Evolutionary conservation across 2,797 vertebrate species (phyloP).

Genomic region (Onychomys leucogaster): DNA sequence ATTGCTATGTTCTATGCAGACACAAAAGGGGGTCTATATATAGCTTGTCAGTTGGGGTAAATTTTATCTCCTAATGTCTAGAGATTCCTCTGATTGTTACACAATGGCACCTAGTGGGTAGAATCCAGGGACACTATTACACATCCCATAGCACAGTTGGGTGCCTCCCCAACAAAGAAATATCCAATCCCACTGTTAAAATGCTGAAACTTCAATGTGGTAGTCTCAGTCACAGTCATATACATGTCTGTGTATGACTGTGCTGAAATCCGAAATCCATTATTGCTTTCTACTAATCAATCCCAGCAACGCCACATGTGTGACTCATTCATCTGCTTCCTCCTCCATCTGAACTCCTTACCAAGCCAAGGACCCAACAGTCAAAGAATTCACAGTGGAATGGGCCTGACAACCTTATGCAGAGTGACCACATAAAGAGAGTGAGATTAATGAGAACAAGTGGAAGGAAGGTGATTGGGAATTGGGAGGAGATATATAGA

Average conservation of each 20-base stretch:
- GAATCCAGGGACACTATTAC: neutral
- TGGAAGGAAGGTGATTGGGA: neutral
- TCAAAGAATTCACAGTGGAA: neutral
- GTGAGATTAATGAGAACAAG: neutral
- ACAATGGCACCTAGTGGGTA: neutral
- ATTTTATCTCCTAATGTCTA: neutral
- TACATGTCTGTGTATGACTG: no score
- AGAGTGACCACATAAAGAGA: neutral
- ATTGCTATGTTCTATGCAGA: neutral
- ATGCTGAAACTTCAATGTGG: neutral
- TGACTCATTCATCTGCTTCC: neutral
- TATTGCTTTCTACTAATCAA: neutral
- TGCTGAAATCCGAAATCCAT: no score
- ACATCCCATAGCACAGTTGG: neutral
- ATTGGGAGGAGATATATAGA: neutral
- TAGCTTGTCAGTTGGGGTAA: neutral
- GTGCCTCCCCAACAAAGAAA: neutral
- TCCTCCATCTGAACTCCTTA: neutral
- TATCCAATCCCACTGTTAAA: neutral
- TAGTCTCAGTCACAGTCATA: neutral
- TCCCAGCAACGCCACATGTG: neutral
- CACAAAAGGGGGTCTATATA: neutral
- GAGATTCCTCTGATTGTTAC: neutral
- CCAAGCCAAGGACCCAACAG: neutral
- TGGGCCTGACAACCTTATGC: neutral